Percentiles rank a stretch among this genome's conserved stretches.
Conservation (phyloP, 2,888 invertebrate species). For the Drosophila aldrichi region DNA sequence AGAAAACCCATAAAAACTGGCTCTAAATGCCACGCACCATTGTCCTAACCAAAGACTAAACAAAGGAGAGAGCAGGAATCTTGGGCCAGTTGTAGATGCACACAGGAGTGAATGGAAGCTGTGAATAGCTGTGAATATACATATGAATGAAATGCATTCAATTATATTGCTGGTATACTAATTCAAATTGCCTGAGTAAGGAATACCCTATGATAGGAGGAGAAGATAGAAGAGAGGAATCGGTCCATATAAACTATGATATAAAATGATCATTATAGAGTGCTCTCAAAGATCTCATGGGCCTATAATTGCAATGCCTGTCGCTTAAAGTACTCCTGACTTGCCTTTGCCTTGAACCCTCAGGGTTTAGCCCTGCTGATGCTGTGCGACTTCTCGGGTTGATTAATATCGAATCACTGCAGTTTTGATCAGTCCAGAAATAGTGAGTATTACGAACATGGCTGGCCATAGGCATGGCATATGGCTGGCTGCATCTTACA, state of each 20-base stretch:
- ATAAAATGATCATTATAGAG: not conserved
- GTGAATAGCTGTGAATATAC: not conserved
- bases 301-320: not conserved
- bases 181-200: too few relatives aligned
- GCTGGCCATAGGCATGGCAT: conserved; percentile 4
- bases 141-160: conserved; percentile 3
- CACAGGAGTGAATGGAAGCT: conserved; percentile 6
- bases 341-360: too few relatives aligned
- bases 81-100: not conserved
- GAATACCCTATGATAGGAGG: not conserved
- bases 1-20: conserved; percentile 42
- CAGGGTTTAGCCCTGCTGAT: too few relatives aligned
- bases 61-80: not conserved
- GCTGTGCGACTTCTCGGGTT: not conserved
- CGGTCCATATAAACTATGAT: too few relatives aligned
- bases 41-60: conserved; percentile 17
- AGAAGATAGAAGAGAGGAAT: too few relatives aligned
- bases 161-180: not conserved
- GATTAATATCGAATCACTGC: not conserved
- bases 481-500: not conserved
- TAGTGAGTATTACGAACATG: not conserved
- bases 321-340: not conserved
- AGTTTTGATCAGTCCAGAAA: not conserved
- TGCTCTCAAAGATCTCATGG: not conserved
- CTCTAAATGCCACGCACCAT: conserved; percentile 21